Percentiles rank a stretch among this genome's conserved stretches.
Evolutionary conservation across 2,888 invertebrate species (phyloP).

Genomic region (Trissolcus japonicus): DNA sequence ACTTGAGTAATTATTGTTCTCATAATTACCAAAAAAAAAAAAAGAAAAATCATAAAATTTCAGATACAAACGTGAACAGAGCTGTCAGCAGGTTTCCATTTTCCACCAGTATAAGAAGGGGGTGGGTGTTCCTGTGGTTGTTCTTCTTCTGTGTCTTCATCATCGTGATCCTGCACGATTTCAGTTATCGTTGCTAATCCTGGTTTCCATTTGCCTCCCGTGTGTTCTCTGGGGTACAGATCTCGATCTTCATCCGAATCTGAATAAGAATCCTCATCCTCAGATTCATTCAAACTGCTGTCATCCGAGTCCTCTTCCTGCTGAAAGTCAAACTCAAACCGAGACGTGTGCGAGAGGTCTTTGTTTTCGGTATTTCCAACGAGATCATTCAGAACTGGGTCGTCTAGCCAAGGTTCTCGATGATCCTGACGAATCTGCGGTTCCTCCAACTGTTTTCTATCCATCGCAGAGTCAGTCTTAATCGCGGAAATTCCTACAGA

Average conservation of each 20-base stretch:
- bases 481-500: slow-evolving; percentile 28
- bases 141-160: slow-evolving; percentile 66
- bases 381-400: slow-evolving; percentile 68
- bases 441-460: slow-evolving; percentile 65
- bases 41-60: neutral
- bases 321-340: slow-evolving; percentile 68
- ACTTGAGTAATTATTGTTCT: neutral
- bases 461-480: slow-evolving; percentile 58
- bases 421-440: slow-evolving; percentile 63
- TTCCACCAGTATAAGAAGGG: slow-evolving; percentile 80
- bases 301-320: slow-evolving; percentile 71
- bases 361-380: slow-evolving; percentile 64
- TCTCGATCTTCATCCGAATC: slow-evolving; percentile 77
- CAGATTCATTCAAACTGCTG: slow-evolving; percentile 71
- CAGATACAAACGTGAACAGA: slow-evolving; percentile 50
- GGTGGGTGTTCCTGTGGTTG: slow-evolving; percentile 74
- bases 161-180: slow-evolving; percentile 73
- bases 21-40: neutral
- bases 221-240: slow-evolving; percentile 79
- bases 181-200: slow-evolving; percentile 67
- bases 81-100: slow-evolving; percentile 79
- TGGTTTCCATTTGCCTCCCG: slow-evolving; percentile 87
- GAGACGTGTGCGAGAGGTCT: slow-evolving; percentile 54
- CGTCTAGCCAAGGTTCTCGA: slow-evolving; percentile 68
- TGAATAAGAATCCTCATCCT: slow-evolving; percentile 80